Evolutionary conservation across 2,797 vertebrate species (phyloP), one percentile per base, ranked within the genome.

Genomic region (Trichosurus vulpecula): DNA sequence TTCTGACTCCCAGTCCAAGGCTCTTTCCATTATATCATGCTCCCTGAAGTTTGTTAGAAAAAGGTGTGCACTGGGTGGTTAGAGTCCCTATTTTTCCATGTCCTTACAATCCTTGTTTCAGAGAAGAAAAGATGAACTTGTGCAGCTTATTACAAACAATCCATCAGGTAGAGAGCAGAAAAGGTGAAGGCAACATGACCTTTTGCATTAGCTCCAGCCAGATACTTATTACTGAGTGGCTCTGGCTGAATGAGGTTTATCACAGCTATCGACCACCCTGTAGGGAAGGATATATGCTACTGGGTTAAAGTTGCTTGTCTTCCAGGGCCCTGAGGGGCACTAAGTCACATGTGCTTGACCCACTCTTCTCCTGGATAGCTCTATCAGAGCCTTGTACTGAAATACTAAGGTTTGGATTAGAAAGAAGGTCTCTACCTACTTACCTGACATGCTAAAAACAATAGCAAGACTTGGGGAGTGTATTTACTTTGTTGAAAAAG

Each of bases 261-360:
- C 97, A 96, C 94, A 92, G 52, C 93, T 97, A 90, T 97, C 96
- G 95, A 97, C 90, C 92, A 81, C 96, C 95, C 97, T 96, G 61
- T 93, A 81, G 95, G 96, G 98, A 98, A 95, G 93, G 94, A 96
- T 98, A 94, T 94, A 81, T 61, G 96, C 90, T 97, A 90, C 92
- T 93, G 14, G 25, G 96, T 98, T 98, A 98, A 98, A 97, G 95
- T 97, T 95, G 56, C 57, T 98, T 97, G 93, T 97, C 94, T 97
- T 97, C 94, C 94, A 0, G 0, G 91, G 19, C 31, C 91, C 12
- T 93, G 96, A 35, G 8, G 52, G 54, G 81, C 51, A 91, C 92
- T 61, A 30, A 91, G 94, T 93, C 57, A n/a, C 47, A 97, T 47
- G 22, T 58, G 52, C 74, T 93, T 95, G 3, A 3, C 53, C 35